phyloP scores from a whole-genome alignment of 2,888 invertebrate species.

The Cepaea hortensis region DNA sequence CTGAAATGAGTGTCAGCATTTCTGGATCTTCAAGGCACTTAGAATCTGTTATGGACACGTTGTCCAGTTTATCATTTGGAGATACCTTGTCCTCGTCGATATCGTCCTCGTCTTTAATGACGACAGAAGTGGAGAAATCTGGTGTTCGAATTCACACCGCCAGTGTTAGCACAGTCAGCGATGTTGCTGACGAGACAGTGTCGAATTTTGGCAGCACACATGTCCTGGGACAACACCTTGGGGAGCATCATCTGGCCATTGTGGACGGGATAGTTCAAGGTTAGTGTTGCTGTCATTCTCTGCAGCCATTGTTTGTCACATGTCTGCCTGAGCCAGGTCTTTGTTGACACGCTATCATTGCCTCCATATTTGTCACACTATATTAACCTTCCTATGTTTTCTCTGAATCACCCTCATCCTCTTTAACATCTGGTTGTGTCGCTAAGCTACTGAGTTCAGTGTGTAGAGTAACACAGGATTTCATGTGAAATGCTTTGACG shows the following conservation, averaged over 20 bases:
- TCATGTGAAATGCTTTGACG: too few species aligned
- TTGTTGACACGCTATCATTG: too few species aligned
- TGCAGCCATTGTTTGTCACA: background rate
- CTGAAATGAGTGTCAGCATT: constrained; percentile 50
- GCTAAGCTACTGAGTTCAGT: too few species aligned
- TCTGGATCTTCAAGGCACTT: constrained; percentile 21
- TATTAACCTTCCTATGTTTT: too few species aligned
- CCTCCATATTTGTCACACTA: too few species aligned
- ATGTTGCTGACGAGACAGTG: constrained; percentile 60
- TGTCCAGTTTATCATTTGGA: constrained; percentile 9
- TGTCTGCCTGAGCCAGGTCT: background rate
- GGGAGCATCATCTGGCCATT: constrained; percentile 66
- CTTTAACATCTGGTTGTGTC: too few species aligned
- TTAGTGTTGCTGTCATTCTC: constrained; percentile 47
- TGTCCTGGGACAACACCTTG: constrained; percentile 65
- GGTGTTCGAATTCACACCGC: constrained; percentile 64
- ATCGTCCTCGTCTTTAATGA: constrained; percentile 6
- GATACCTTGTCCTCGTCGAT: background rate
- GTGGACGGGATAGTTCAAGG: constrained; percentile 71
- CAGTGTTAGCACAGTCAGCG: constrained; percentile 64
- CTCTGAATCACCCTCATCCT: too few species aligned
- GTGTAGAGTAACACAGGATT: too few species aligned
- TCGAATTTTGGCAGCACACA: constrained; percentile 69
- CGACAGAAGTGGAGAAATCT: constrained; percentile 49
- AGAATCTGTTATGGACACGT: constrained; percentile 26